Conservation (phyloP, 2,888 invertebrate genomes). For the Apotomis capreana region DNA sequence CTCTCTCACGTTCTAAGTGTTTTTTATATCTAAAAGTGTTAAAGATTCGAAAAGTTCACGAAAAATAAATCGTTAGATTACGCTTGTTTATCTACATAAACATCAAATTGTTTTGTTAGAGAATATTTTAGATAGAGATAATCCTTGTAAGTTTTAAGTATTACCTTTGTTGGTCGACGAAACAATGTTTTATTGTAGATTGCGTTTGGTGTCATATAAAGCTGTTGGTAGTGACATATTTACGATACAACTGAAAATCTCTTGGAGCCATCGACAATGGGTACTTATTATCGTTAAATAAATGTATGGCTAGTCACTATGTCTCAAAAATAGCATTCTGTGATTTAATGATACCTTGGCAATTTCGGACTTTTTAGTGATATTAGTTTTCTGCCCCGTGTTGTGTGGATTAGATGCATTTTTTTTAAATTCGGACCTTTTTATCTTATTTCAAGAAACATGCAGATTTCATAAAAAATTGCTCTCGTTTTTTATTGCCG, state of each 20-base stretch:
- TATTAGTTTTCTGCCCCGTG: constrained; percentile 50
- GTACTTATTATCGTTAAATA: constrained; percentile 46
- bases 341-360: constrained; percentile 74
- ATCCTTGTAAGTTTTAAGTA: constrained; percentile 50
- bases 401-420: background rate
- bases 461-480: no score
- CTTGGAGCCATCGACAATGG: constrained; percentile 34
- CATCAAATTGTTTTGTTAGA: constrained; percentile 59
- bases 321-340: constrained; percentile 68
- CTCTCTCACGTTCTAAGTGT: constrained; percentile 80
- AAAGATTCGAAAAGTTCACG: constrained; percentile 59
- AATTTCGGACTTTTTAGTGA: constrained; percentile 63
- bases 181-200: constrained; percentile 51
- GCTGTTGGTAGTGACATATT: constrained; percentile 51
- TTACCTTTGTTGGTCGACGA: constrained; percentile 51
- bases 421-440: no score
- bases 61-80: constrained; percentile 64
- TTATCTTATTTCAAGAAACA: no score
- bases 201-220: constrained; percentile 46
- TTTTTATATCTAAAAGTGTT: constrained; percentile 68
- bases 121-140: constrained; percentile 48
- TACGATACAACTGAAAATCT: constrained; percentile 26
- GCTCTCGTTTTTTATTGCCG: no score
- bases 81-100: constrained; percentile 55
- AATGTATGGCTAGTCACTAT: constrained; percentile 51